Evolutionary conservation across 2,797 vertebrate species (phyloP), one percentile per base, ranked within the genome.

Genomic region (Girardinus metallicus): DNA sequence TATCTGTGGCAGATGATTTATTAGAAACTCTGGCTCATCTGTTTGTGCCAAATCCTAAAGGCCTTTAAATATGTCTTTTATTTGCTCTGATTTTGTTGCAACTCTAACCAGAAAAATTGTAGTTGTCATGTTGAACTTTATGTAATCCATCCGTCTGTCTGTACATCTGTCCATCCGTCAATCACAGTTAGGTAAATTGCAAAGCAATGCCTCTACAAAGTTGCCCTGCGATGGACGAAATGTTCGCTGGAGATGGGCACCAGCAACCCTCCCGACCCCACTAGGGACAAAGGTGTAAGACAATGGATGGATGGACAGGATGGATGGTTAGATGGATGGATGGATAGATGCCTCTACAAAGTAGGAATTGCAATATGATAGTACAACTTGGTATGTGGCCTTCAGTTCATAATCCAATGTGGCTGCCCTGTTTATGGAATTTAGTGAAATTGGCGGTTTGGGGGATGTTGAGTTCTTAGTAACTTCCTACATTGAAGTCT

Each of bases 1-100:
- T 85, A 84, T 88, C 88, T 85, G 51, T 78, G 74, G 64, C 62
- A 13, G 34, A 84, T 71, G 18, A 74, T 78, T 83, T 29, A 87
- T 73, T 60, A 8, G 15, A 21, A 76, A 79, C 23, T 66, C 64
- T 57, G 68, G 75, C 71, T 75, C 73, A 73, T 92, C 78, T 66
- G 26, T 82, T 84, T 53, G 15, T 49, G 72, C 21, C 47, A 75
- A 78, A 82, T 70, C 64, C 26, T 31, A 78, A 84, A 79, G 64
- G 75, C 73, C 75, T 64, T 62, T 5, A 74, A 70, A 60, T 47
- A 86, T 41, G 73, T 74, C 76, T 77, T 81, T 83, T 31, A 76
- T 71, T 85, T 73, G 26, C 70, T 70, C 49, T 74, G 31, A 70
- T 81, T 74, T 55, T 46, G 13, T 29, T 44, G 6, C 8, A 8